phyloP scores from a whole-genome alignment of 2,113 vertebrate genomes.

The Oreochromis aureus region DNA sequence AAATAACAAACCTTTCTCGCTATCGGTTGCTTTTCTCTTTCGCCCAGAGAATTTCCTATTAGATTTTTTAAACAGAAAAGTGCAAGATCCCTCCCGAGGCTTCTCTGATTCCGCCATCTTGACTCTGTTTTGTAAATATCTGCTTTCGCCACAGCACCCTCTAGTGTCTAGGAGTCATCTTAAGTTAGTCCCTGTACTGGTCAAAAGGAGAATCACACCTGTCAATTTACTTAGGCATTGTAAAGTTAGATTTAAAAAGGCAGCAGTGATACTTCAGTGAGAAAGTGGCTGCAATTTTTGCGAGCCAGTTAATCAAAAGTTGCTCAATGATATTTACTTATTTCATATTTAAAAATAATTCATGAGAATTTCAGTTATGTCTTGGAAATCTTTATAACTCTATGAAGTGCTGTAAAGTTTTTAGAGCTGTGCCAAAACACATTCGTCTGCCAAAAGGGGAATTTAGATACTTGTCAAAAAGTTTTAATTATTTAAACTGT shows the following conservation, averaged over 20 bases:
- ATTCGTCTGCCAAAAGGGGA: fast-evolving
- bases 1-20: slow-evolving; percentile 64
- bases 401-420: neutral
- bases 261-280: neutral
- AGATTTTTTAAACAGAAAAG: slow-evolving; percentile 82
- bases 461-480: fast-evolving
- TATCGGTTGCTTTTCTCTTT: slow-evolving; percentile 69
- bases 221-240: neutral
- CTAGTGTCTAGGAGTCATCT: slow-evolving; percentile 12
- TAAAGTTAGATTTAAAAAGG: neutral
- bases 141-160: neutral
- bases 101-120: slow-evolving; percentile 72
- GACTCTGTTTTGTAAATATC: neutral
- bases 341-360: neutral
- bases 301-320: neutral
- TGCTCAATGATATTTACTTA: neutral
- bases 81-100: slow-evolving; percentile 61
- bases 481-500: neutral
- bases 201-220: neutral
- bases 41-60: slow-evolving; percentile 69
- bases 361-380: neutral
- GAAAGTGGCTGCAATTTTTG: neutral
- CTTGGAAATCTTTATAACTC: neutral
- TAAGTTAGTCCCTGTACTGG: neutral
- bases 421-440: neutral